Base-by-base conservation (phyloP, 2,888 invertebrate genomes). In the Sarcophaga variegata region DNA sequence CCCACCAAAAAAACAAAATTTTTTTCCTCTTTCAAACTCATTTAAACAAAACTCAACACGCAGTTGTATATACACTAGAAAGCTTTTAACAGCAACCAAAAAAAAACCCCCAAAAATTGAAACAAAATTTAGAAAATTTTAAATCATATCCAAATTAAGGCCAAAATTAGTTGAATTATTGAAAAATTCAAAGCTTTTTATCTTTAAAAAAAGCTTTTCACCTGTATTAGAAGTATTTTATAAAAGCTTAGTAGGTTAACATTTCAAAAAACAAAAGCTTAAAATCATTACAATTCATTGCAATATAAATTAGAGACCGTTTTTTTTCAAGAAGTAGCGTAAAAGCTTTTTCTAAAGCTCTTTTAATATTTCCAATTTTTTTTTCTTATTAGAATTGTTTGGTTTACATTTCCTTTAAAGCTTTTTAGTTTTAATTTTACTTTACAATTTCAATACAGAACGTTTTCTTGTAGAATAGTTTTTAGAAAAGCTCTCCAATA, bases 21-120 rank as follows among this genome's bases (percentile, higher is more conserved):
- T 37, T 37, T 37, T 37, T 10, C 8, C 37, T 37, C 37, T 37
- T 37, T 10, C 37, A 37, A 74, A 54, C 54, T 20, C 37, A 54
- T 37, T 37, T 37, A 1, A 71, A 67, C 27, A 60, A 86, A 86
- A 77, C 76, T 77, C 80, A 79, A 84, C 87, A 87, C 84, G 87
- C 87, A 83, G 81, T 87, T 84, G 81, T 84, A 86, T 54, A 86
- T 83, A 37, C 20, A 22, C 79, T 80, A 86, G 45, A 81, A 80
- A 83, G 86, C 86, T 81, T 54, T 86, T 81, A 22, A 2, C 37
- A 47, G 12, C 37, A 66, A 67, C 54, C 10, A 14, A 49, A 11
- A 6, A 49, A 11, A 14, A 49, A 49, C 2, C 1, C 1, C 1
- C 1, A 49, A 4, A 54, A 54, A 20, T 20, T 47, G 22, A 47